Evolutionary conservation across 2,113 vertebrate species (phyloP), one percentile per base, ranked within the genome.

Genomic region (Ancistrus triradiatus): DNA sequence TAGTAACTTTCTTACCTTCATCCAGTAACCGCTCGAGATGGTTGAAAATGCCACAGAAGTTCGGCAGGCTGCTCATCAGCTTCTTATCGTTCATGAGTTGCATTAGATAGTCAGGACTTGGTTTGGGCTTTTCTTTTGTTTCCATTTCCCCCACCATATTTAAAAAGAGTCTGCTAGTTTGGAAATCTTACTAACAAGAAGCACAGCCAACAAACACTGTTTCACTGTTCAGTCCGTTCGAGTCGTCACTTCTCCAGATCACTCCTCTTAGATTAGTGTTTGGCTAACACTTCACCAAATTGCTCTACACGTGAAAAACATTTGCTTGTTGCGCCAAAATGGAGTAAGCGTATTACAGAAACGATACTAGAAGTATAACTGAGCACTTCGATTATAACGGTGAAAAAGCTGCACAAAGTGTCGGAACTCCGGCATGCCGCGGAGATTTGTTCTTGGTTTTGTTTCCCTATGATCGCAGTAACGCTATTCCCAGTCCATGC

Each of bases 31-130:
- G 82, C 86, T 97, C 95, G 72, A 98, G 93, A 81, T 97, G 95
- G 88, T 94, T 95, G 86, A 98, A 98, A 85, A 98, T 96, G 81
- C 94, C 92, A 77, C 94, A 96, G 89, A 98, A 98, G 94, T 97
- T 98, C 69, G 95, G 95, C 77, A 98, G 91, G 66, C 93, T 96
- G 82, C 93, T 95, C 94, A 96, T 97, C 76, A 97, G 91, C 82
- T 97, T 98, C 86, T 94, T 87, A 83, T 98, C 94, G 90, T 97
- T 97, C 93, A 97, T 98, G 66, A 98, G 88, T 89, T 98, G 95
- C 94, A 98, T 98, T 76, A 97, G 88, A 78, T 98, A 98, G 88
- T 97, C 95, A 60, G 94, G 95, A 81, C 87, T 98, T 84, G 94
- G 93, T 88, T 94, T 97, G 79, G 95, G 94, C 84, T 94, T 91